A percentile compares a stretch with the other conserved stretches of the same genome.
phyloP scores from a whole-genome alignment of 2,888 invertebrate genomes.

The Nephrotoma guestfalica region DNA sequence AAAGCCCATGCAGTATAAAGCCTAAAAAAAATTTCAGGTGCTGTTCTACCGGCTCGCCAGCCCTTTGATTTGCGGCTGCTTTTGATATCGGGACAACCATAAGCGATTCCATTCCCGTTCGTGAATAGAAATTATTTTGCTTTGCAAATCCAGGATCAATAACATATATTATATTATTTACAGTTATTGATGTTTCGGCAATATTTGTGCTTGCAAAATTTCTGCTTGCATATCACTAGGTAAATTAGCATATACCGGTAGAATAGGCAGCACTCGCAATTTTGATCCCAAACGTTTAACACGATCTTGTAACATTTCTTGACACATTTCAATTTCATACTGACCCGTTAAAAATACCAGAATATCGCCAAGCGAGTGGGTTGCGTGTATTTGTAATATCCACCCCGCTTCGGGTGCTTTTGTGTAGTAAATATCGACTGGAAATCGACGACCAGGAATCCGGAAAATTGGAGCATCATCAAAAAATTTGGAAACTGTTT shows the following conservation, averaged over 20 bases:
- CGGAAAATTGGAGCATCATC: slow-evolving; percentile 96
- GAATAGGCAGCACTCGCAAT: slow-evolving; percentile 78
- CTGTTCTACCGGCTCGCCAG: slow-evolving; percentile 44
- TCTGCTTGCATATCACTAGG: slow-evolving; percentile 99
- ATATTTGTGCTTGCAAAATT: slow-evolving; percentile 99
- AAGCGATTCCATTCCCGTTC: no score
- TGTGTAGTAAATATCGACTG: slow-evolving; percentile 95
- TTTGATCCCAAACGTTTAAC: slow-evolving; percentile 84
- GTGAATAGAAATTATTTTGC: no score
- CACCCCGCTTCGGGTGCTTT: slow-evolving; percentile 99
- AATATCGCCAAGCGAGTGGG: slow-evolving; percentile 91
- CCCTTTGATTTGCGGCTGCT: slow-evolving; percentile 48
- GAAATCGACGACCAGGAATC: slow-evolving; percentile 94
- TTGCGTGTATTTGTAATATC: slow-evolving; percentile 93
- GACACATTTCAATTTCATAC: slow-evolving; percentile 82
- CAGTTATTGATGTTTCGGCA: slow-evolving; percentile 96
- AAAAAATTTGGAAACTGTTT: slow-evolving; percentile 96
- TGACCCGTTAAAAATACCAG: slow-evolving; percentile 93
- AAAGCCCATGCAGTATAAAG: slow-evolving; percentile 98
- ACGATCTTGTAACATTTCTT: slow-evolving; percentile 79
- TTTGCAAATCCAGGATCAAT: no score
- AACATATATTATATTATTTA: slow-evolving; percentile 76
- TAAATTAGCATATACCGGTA: slow-evolving; percentile 95
- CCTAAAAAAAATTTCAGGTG: slow-evolving; percentile 95
- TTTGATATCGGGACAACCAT: slow-evolving; percentile 22